A percentile compares a stretch with the other conserved stretches of the same genome.
These are phyloP conservation scores for Zootermopsis nevadensis DNA, from an alignment of 2,888 invertebrate genomes.

Conservation along the genomic window DNA sequence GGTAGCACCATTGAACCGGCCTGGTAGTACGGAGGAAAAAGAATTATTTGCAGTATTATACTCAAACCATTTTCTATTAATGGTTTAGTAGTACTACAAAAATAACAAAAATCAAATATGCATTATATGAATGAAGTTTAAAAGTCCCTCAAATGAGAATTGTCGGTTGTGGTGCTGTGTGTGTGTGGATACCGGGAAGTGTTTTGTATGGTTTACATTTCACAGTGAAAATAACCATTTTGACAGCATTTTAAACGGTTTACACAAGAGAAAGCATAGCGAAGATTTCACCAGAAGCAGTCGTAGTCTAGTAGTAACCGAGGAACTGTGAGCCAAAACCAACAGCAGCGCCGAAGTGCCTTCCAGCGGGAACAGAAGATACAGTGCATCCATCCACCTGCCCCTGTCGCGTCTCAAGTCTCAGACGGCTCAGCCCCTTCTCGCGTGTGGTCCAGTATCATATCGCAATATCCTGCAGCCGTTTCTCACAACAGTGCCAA, in stretches of 20 bases:
- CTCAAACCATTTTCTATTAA: neutral
- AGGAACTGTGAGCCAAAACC: neutral
- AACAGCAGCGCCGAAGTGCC: neutral
- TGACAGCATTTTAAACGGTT: slow-evolving; percentile 5
- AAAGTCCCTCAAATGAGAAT: neutral
- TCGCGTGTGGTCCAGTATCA: neutral
- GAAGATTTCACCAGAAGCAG: neutral
- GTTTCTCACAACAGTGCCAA: neutral
- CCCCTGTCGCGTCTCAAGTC: neutral
- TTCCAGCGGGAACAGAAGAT: neutral
- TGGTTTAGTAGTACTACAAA: neutral
- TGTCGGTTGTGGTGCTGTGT: neutral
- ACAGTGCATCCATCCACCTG: neutral
- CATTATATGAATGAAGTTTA: neutral
- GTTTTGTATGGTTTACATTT: slow-evolving; percentile 12
- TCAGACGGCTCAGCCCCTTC: neutral
- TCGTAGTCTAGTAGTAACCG: neutral
- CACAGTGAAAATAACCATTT: neutral
- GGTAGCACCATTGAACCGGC: too few relatives aligned
- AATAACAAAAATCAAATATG: neutral
- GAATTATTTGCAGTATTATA: neutral
- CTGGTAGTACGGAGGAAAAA: neutral
- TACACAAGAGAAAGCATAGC: neutral
- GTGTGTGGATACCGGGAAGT: neutral
- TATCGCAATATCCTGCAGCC: neutral